These are phyloP conservation scores for Epicauta chinensis DNA, from an alignment of 1,140 invertebrate genomes.

Conservation along the genomic window DNA sequence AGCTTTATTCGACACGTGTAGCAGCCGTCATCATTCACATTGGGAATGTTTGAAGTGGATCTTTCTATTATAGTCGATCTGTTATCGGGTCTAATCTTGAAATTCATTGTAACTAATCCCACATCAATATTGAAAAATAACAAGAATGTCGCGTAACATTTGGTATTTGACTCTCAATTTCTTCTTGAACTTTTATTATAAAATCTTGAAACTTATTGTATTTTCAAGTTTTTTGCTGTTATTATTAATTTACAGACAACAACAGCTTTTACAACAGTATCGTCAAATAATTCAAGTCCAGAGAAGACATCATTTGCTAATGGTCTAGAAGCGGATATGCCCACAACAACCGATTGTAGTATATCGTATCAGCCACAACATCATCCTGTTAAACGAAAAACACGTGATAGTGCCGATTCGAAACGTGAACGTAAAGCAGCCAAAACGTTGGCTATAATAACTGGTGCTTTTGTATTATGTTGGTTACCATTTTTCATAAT, in stretches of 20 bases:
- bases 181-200: no score
- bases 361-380: conserved; percentile 31
- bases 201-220: no score
- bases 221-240: no score
- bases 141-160: no score
- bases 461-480: conserved; percentile 81
- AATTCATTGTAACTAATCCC: no score
- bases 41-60: no score
- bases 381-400: conserved; percentile 49
- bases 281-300: conserved; percentile 63
- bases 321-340: conserved; percentile 59
- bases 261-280: conserved; percentile 60
- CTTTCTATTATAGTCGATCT: no score
- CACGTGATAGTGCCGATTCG: conserved; percentile 63
- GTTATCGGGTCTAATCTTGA: no score
- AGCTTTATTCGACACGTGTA: no score
- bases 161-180: no score
- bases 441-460: conserved; percentile 86
- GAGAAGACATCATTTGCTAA: conserved; percentile 62
- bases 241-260: conserved; percentile 34
- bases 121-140: no score
- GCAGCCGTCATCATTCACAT: no score
- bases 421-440: conserved; percentile 87
- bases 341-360: conserved; percentile 49
- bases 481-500: conserved; percentile 89